phyloP scores from a whole-genome alignment of 1,140 invertebrate genomes.

The Pomacea maculata region DNA sequence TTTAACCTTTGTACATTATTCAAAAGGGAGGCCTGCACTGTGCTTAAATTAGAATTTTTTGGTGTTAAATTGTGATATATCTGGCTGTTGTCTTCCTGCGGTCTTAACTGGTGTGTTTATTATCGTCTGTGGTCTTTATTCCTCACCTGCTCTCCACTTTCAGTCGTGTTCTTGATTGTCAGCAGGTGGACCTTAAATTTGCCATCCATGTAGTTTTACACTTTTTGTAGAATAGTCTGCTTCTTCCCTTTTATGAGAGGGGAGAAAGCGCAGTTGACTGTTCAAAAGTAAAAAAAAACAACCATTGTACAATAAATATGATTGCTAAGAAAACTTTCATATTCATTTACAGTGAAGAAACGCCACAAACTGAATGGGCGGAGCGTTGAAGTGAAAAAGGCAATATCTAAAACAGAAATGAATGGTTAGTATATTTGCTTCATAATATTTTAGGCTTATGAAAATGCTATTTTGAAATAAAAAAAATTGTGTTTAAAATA shows the following conservation, averaged over 20 bases:
- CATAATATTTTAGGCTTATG: too few species aligned
- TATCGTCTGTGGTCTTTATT: too few species aligned
- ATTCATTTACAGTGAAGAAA: constrained; percentile 60
- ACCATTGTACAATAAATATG: background rate
- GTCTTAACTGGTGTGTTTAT: too few species aligned
- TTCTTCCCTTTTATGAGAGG: background rate
- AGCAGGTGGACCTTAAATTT: too few species aligned
- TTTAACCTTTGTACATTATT: background rate
- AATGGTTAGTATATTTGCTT: constrained; percentile 44
- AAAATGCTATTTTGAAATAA: too few species aligned
- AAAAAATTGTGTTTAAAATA: too few species aligned
- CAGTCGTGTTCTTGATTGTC: too few species aligned
- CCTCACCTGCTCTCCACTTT: too few species aligned
- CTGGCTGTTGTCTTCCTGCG: too few species aligned
- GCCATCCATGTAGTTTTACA: background rate
- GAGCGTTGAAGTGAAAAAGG: constrained; percentile 69
- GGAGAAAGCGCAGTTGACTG: background rate
- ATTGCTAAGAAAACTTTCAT: constrained; percentile 38
- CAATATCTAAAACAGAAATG: constrained; percentile 66
- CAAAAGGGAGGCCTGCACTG: background rate
- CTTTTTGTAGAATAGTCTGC: background rate
- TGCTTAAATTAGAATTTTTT: background rate
- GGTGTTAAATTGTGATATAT: too few species aligned
- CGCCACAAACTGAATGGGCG: constrained; percentile 65
- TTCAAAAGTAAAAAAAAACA: background rate